phyloP scores from a whole-genome alignment of 1,140 invertebrate species.

The Coelopa frigida region DNA sequence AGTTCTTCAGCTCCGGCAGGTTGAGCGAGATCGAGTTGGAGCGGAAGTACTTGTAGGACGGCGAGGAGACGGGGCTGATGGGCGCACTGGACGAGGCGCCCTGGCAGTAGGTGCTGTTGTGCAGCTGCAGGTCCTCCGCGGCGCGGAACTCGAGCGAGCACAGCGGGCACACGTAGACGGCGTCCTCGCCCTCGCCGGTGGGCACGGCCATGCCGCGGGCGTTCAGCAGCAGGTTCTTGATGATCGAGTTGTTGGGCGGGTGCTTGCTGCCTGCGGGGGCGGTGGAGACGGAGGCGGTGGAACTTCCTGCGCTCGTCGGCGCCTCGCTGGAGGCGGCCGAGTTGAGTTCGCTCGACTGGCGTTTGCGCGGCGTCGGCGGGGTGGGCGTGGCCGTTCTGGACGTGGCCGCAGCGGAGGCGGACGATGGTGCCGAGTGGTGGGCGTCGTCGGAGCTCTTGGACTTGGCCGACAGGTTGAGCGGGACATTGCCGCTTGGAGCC shows the following conservation, averaged over 20 bases:
- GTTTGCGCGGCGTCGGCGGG: slow-evolving; percentile 10
- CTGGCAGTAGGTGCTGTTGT: slow-evolving; percentile 60
- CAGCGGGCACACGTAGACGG: slow-evolving; percentile 54
- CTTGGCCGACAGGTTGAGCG: slow-evolving; percentile 24
- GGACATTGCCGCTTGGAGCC: slow-evolving; percentile 23
- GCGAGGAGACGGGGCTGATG: slow-evolving; percentile 36
- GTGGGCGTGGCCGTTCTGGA: background rate
- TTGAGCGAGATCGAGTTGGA: slow-evolving; percentile 51
- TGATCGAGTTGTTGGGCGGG: slow-evolving; percentile 61
- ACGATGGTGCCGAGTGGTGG: no score
- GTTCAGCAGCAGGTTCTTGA: slow-evolving; percentile 76
- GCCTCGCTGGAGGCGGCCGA: background rate
- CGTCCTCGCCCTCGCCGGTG: slow-evolving; percentile 49
- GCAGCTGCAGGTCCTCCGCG: slow-evolving; percentile 61
- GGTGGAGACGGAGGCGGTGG: background rate
- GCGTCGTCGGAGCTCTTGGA: slow-evolving; percentile 6
- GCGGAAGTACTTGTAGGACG: slow-evolving; percentile 33
- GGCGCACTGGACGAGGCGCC: slow-evolving; percentile 38
- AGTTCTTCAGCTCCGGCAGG: slow-evolving; percentile 48
- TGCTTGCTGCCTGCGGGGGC: background rate
- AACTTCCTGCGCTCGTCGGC: background rate
- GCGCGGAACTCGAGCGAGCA: slow-evolving; percentile 61
- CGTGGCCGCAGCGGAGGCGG: background rate
- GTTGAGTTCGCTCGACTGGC: slow-evolving; percentile 14
- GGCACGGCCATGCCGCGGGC: slow-evolving; percentile 47